Conservation (phyloP, 2,888 invertebrate genomes). For the Tinea semifulvella region DNA sequence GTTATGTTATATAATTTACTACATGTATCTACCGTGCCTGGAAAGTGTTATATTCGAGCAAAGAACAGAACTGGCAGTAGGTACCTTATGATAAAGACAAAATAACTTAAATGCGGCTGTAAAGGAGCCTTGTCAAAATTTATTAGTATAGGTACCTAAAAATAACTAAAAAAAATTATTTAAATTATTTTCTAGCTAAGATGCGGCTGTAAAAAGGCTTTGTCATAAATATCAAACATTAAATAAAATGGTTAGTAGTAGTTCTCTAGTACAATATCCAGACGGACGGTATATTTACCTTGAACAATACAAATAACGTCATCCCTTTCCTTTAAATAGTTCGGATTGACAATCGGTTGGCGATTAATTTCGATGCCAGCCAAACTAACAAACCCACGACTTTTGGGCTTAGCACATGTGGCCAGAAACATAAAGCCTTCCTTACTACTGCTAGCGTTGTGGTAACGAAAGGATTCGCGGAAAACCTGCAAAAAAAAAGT, state of each 20-base stretch:
- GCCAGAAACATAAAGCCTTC: constrained; percentile 76
- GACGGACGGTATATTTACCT: constrained; percentile 40
- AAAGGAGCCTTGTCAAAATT: too few relatives aligned
- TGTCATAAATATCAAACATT: too few relatives aligned
- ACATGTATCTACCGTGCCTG: too few relatives aligned
- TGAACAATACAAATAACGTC: constrained; percentile 72
- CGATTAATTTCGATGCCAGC: constrained; percentile 61
- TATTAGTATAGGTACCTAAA: too few relatives aligned
- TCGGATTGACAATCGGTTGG: constrained; percentile 77
- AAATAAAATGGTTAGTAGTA: too few relatives aligned
- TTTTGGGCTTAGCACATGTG: constrained; percentile 74
- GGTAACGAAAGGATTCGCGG: constrained; percentile 71
- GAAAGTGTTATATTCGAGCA: too few relatives aligned
- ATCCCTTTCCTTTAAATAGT: constrained; percentile 69
- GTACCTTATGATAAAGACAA: too few relatives aligned
- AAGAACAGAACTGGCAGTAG: too few relatives aligned
- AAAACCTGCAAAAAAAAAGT: constrained; percentile 67
- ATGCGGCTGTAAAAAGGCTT: too few relatives aligned
- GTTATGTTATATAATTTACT: too few relatives aligned
- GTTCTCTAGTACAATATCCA: not conserved
- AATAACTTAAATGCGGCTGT: too few relatives aligned
- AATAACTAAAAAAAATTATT: not conserved
- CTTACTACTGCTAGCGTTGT: constrained; percentile 62
- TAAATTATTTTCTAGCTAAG: too few relatives aligned
- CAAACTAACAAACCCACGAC: constrained; percentile 73